Evolutionary conservation across 2,797 vertebrate species (phyloP), one percentile per base, ranked within the genome.

Genomic region (Eleutherodactylus coqui): DNA sequence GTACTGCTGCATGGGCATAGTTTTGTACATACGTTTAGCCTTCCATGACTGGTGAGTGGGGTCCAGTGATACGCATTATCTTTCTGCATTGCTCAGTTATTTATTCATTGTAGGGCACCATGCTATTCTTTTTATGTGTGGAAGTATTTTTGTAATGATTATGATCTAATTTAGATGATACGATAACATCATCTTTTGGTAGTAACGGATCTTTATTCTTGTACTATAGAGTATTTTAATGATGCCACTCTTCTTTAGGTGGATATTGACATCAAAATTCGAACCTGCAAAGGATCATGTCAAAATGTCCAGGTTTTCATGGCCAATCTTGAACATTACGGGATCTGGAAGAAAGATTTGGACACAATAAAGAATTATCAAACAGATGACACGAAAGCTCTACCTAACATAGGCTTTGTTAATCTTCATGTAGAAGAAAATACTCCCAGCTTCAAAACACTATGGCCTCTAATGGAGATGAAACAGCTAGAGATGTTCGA

Each of bases 181-280:
- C 4, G 51, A 53, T 53, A 4, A 53, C 8, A 58, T 58, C 2
- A 58, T 58, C 8, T 9, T 10, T 58, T 58, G 55, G 24, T 58
- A 58, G 19, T 5, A 19, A 24, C 24, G 7, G 7, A 6, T 24
- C 21, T 55, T 24, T n/a, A 55, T 24, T 24, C 13, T n/a, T 60
- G 55, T 60, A 60, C 29, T 27, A 32, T 32, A 55, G 24, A n/a
- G n/a, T 29, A 43, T 41, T 16, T 43, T 60, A 60, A 27, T 49
- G 7, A 49, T 47, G 13, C 51, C 36, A 41, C 58, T 86, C 29
- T 91, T 90, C 17, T 77, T 8, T 89, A 99, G 98, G 95, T 98
- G 82, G 97, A 99, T 75, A 95, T 97, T 72, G 97, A 98, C 88
- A 98, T 99, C 49, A 99, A 98, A 90, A 94, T 99, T 47, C 96